Conservation (phyloP, 64 coral and sea anemone species). For the Orbicella faveolata region DNA sequence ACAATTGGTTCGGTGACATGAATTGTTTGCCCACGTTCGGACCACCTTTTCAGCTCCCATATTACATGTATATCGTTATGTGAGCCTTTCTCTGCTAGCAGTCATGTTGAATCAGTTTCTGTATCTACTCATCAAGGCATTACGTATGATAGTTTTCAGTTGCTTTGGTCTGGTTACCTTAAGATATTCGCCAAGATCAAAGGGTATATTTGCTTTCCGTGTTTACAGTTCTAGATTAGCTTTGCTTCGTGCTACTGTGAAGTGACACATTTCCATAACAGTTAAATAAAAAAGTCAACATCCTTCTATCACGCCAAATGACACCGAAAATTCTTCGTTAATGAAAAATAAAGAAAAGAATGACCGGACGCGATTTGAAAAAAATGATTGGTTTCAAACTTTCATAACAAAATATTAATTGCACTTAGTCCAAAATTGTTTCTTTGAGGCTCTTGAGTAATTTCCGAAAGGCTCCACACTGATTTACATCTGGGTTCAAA, state of each 20-base stretch:
- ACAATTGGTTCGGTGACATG: too few species aligned
- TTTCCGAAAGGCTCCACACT: neutral
- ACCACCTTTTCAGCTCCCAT: too few species aligned
- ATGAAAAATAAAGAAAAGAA: slow-evolving; percentile 17
- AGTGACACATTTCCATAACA: slow-evolving; percentile 22
- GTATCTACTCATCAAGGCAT: too few species aligned
- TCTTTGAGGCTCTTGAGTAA: neutral
- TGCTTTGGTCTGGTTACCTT: neutral
- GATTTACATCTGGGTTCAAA: neutral
- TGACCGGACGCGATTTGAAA: slow-evolving; percentile 9
- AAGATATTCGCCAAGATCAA: neutral
- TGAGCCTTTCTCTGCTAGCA: too few species aligned
- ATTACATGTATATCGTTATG: too few species aligned
- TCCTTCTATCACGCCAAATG: neutral
- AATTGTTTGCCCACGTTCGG: too few species aligned
- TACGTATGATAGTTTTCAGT: neutral
- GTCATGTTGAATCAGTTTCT: too few species aligned
- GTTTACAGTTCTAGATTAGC: slow-evolving; percentile 11
- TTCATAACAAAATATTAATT: slow-evolving; percentile 12
- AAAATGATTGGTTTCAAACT: neutral
- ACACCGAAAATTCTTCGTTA: slow-evolving; percentile 16
- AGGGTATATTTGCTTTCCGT: neutral
- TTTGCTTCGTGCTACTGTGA: neutral
- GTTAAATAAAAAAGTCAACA: slow-evolving; percentile 33
- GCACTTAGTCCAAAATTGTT: neutral